These are phyloP conservation scores for Dicyrtomina minuta DNA, from an alignment of 2,888 invertebrate species.

Conservation along the genomic window DNA sequence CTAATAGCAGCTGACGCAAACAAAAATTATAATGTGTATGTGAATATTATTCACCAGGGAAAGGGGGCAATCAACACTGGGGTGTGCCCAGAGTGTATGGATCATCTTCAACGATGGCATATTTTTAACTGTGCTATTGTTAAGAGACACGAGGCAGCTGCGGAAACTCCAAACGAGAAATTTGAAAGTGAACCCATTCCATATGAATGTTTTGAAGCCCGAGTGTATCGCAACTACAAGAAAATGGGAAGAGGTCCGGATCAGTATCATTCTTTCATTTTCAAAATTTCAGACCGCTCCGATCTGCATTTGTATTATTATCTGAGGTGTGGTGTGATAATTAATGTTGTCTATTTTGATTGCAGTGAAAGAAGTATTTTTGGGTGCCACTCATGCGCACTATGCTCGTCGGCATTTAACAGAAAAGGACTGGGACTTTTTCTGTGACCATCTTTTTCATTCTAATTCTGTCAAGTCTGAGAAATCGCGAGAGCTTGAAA, in stretches of 20 bases:
- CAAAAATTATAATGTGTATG: slow-evolving; percentile 21
- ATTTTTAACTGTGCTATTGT: slow-evolving; percentile 44
- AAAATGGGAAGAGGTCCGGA: slow-evolving; percentile 42
- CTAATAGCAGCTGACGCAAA: no score
- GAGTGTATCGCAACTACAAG: slow-evolving; percentile 47
- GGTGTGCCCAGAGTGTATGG: slow-evolving; percentile 47
- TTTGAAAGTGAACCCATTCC: slow-evolving; percentile 38
- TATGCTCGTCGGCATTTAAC: slow-evolving; percentile 43
- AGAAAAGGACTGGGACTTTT: slow-evolving; percentile 52
- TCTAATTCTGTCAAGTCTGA: slow-evolving; percentile 49
- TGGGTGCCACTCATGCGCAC: slow-evolving; percentile 45
- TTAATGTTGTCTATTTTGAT: background rate
- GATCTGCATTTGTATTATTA: no score
- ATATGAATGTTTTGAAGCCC: slow-evolving; percentile 40
- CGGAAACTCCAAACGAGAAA: slow-evolving; percentile 15
- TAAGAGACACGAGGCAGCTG: slow-evolving; percentile 41
- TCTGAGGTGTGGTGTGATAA: background rate
- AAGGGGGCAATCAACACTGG: slow-evolving; percentile 23
- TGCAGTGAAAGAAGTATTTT: slow-evolving; percentile 49
- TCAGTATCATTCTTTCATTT: no score
- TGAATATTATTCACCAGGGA: background rate
- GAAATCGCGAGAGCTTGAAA: slow-evolving; percentile 46
- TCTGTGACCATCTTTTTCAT: slow-evolving; percentile 51
- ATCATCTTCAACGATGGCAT: slow-evolving; percentile 50
- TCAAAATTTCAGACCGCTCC: no score